These are phyloP conservation scores for Otolemur crassicaudatus DNA, from an alignment of 2,797 vertebrate genomes.

Conservation along the genomic window DNA sequence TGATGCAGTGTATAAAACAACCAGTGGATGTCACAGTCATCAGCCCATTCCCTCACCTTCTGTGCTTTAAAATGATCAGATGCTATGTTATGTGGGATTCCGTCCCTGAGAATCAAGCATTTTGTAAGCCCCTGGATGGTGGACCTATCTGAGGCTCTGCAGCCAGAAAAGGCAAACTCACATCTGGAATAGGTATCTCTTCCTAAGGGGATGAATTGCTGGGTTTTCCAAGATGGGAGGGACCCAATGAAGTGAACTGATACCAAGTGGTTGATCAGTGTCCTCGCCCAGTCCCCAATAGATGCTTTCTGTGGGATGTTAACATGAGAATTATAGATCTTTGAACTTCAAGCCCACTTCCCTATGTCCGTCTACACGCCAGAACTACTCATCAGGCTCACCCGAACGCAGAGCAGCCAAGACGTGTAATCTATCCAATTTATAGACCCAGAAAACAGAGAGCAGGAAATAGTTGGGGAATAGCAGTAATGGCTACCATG, in stretches of 20 bases:
- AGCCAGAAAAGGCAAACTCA: constrained; percentile 14
- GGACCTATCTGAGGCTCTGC: neutral
- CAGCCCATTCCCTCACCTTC: neutral
- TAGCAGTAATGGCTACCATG: constrained; percentile 8
- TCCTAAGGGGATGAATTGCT: constrained; percentile 4
- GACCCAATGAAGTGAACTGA: neutral
- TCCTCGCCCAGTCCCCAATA: neutral
- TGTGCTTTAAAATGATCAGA: neutral
- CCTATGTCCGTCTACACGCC: neutral
- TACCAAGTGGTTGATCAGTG: neutral
- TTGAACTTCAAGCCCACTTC: neutral
- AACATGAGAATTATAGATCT: neutral
- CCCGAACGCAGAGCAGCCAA: neutral
- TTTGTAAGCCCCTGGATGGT: neutral
- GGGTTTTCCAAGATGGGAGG: neutral
- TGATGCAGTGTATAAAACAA: neutral
- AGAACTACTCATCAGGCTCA: neutral
- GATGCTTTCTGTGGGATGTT: neutral
- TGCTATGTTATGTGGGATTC: neutral
- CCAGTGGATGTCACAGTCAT: neutral
- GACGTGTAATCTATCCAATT: constrained; percentile 37
- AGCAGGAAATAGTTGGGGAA: constrained; percentile 33
- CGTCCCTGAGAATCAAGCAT: neutral
- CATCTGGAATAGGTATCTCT: neutral
- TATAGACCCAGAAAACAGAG: neutral